Base-by-base conservation (phyloP, 2,888 invertebrate genomes). In the Pocota personata region DNA sequence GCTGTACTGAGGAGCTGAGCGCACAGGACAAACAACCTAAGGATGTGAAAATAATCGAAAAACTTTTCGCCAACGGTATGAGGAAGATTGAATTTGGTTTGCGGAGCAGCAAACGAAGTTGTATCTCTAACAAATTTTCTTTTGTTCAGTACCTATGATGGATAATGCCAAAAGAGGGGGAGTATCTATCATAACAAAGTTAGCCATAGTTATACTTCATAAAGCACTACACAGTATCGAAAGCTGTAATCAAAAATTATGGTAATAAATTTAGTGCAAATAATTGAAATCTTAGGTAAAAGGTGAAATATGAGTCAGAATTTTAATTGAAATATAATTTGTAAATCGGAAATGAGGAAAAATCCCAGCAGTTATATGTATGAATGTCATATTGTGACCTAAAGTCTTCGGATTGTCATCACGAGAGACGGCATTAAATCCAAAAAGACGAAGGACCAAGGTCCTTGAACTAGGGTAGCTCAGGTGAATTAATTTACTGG, bases 11-110 rank as follows among this genome's bases (percentile, higher is more conserved):
- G 30, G 4, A 30, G 40, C 52, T 62, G 62, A 30, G 43, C 67
- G 24, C 64, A 71, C 62, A 86, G 71, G 71, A 75, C 64, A 66
- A 76, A 76, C 71, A 67, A 71, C 75, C 71, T 67, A 82, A 76
- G 71, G 82, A 82, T 76, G 82, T 76, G 86, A 77, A 82, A 77
- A 82, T 86, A 86, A 86, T 86, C 86, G 86, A 86, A 86, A 86
- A 86, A 86, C 71, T 86, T 86, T 86, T 76, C 12, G 37, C 55
- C 66, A 76, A 76, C 43, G 66, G 75, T 69, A 46, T 71, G 75
- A 62, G 80, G 69, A 50, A 27, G n/a, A 48, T 50, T 50, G 30
- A 64, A 24, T 32, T 62, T 52, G 40, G 52, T 62, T 52, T 52
- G 30, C 19, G 21, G 12, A 52, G 12, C 5, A 52, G n/a, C 6